Conservation (phyloP, 2,888 invertebrate species). For the Dascillus cervinus region DNA sequence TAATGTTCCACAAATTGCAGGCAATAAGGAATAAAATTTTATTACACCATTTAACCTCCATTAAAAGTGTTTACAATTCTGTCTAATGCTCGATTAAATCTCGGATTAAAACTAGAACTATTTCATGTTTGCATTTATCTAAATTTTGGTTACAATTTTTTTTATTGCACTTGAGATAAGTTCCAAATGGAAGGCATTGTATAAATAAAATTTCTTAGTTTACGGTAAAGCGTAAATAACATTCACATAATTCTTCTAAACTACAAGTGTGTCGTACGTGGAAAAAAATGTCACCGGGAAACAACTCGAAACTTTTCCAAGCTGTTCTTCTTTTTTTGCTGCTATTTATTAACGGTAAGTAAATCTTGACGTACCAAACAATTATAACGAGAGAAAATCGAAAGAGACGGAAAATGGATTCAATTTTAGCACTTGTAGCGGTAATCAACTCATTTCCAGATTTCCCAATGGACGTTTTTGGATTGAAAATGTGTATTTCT, state of each 20-base stretch:
- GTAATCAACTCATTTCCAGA: conserved; percentile 28
- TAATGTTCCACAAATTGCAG: conserved; percentile 20
- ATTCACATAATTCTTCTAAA: too few species aligned
- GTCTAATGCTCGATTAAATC: conserved; percentile 25
- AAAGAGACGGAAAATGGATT: conserved; percentile 17
- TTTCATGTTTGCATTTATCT: conserved; percentile 3
- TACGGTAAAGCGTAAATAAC: too few species aligned
- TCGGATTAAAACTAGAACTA: conserved; percentile 7
- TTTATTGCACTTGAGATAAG: too few species aligned
- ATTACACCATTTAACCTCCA: conserved; percentile 26
- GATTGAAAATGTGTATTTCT: conserved; percentile 10
- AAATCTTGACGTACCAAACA: conserved; percentile 4
- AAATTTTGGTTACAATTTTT: too few species aligned
- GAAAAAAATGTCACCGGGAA: too few species aligned
- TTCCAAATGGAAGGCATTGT: too few species aligned
- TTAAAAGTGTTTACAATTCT: conserved; percentile 30
- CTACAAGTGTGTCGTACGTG: too few species aligned
- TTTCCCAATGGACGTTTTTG: conserved; percentile 20
- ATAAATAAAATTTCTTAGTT: too few species aligned
- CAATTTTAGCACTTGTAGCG: conserved; percentile 23
- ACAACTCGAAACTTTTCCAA: conserved; percentile 11
- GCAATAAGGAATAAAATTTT: conserved; percentile 28
- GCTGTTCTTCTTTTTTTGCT: conserved; percentile 14
- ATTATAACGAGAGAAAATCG: conserved; percentile 7
- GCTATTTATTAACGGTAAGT: conserved; percentile 14